Evolutionary conservation across 2,797 vertebrate genomes (phyloP).

Genomic region (Sylvia borin): DNA sequence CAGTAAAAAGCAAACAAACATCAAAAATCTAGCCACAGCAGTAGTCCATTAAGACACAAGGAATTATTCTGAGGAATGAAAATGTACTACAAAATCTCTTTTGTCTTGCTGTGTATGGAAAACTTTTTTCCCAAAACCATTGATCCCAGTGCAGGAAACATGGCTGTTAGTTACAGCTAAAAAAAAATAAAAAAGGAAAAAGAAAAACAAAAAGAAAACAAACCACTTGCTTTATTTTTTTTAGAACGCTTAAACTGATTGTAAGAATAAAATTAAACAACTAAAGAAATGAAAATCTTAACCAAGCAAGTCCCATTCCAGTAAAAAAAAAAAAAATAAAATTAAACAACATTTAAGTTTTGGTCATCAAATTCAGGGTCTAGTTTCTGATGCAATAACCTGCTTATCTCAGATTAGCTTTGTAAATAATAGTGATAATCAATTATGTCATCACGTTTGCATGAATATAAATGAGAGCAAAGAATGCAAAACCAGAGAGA

Average conservation of each 20-base stretch:
- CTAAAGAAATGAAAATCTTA: not conserved
- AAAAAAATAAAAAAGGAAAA: not conserved
- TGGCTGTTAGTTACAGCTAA: not conserved
- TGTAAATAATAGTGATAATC: not conserved
- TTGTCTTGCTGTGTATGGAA: not conserved
- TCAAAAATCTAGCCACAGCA: not conserved
- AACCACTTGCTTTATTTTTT: not conserved
- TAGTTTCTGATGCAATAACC: not conserved
- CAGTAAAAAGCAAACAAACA: not conserved
- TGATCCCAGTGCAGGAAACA: not conserved
- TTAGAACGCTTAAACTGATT: not conserved
- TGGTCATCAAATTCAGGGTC: not conserved
- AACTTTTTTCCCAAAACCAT: not conserved
- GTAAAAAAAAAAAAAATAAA: not conserved
- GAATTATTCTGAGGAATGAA: not conserved
- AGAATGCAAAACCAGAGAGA: not conserved
- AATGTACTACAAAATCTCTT: not conserved
- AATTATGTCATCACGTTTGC: not conserved
- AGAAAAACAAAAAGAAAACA: not conserved
- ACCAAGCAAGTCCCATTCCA: accelerated
- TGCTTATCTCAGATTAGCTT: not conserved
- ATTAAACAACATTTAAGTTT: not conserved
- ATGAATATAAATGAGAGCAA: not conserved
- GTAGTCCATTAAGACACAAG: not conserved
- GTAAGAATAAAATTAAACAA: not conserved